These are phyloP conservation scores for Lydus trimaculatus DNA, from an alignment of 2,888 invertebrate species.

Conservation along the genomic window DNA sequence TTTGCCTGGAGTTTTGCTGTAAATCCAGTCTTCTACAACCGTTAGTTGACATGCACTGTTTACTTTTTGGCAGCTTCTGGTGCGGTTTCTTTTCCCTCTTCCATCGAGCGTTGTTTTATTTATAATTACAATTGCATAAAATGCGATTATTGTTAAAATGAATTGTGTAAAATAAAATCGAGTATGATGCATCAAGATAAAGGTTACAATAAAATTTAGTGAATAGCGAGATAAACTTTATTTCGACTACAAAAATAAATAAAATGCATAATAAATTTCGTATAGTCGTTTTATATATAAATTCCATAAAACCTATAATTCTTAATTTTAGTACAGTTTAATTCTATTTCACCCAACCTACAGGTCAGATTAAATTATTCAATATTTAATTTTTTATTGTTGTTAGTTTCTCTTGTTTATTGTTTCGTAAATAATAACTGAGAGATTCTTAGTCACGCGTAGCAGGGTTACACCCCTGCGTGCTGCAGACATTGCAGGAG, in stretches of 20 bases:
- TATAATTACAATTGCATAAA: too few species aligned
- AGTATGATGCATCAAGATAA: neutral
- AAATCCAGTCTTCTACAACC: too few species aligned
- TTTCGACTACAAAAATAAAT: neutral
- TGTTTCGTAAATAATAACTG: neutral
- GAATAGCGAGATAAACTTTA: neutral
- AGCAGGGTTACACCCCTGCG: constrained; percentile 6
- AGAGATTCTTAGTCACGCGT: neutral
- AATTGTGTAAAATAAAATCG: neutral
- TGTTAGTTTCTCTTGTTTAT: neutral
- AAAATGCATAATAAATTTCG: neutral
- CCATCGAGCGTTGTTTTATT: too few species aligned
- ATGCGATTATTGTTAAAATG: neutral
- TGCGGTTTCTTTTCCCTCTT: too few species aligned
- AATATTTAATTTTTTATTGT: neutral
- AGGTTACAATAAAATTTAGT: neutral
- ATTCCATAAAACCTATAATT: neutral
- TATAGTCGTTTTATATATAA: neutral
- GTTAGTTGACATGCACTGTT: too few species aligned
- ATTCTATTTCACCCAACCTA: neutral
- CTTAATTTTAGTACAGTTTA: neutral
- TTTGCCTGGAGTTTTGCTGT: too few species aligned
- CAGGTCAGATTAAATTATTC: neutral
- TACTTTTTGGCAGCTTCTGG: too few species aligned
- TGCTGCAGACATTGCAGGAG: constrained; percentile 19